Evolutionary conservation across 23 tunicate genomes (phyloP).

Genomic region (Clavelina lepadiformis): DNA sequence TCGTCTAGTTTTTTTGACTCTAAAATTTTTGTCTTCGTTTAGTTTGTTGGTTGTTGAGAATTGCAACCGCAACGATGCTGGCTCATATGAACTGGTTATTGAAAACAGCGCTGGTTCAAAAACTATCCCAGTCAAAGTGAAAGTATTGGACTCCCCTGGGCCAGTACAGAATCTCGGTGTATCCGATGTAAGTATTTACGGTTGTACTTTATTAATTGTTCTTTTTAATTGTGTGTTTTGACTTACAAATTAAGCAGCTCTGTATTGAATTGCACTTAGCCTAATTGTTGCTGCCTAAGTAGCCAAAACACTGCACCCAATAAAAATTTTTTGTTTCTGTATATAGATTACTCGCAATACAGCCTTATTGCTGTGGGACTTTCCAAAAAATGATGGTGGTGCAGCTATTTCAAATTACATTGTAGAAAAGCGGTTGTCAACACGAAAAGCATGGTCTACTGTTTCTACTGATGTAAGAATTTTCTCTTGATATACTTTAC

Average conservation of each 20-base stretch:
- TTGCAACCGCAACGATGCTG: conserved; percentile 84
- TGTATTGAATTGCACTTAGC: neutral
- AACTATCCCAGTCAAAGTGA: conserved; percentile 47
- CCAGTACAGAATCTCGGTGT: conserved; percentile 77
- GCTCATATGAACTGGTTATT: conserved; percentile 63
- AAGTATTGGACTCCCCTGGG: conserved; percentile 89
- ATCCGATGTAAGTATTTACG: conserved; percentile 49
- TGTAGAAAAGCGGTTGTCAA: conserved; percentile 80
- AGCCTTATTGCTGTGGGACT: conserved; percentile 69
- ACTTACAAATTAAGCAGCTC: too few species aligned
- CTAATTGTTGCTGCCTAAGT: neutral
- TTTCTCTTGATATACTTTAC: neutral
- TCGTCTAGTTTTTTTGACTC: too few species aligned
- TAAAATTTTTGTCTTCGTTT: too few species aligned
- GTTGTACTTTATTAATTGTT: neutral
- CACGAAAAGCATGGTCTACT: conserved; percentile 89
- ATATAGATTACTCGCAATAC: conserved; percentile 69
- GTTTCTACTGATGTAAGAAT: conserved; percentile 68
- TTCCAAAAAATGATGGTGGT: conserved; percentile 92
- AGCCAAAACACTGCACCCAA: too few species aligned
- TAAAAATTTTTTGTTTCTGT: too few species aligned
- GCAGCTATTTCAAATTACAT: conserved; percentile 80
- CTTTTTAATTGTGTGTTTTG: too few species aligned
- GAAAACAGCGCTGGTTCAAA: conserved; percentile 82
- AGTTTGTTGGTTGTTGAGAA: conserved; percentile 48